A percentile compares a stretch with the other conserved stretches of the same genome.
Evolutionary conservation across 2,113 vertebrate genomes (phyloP).

Genomic region (Urocynchramus pylzowi): DNA sequence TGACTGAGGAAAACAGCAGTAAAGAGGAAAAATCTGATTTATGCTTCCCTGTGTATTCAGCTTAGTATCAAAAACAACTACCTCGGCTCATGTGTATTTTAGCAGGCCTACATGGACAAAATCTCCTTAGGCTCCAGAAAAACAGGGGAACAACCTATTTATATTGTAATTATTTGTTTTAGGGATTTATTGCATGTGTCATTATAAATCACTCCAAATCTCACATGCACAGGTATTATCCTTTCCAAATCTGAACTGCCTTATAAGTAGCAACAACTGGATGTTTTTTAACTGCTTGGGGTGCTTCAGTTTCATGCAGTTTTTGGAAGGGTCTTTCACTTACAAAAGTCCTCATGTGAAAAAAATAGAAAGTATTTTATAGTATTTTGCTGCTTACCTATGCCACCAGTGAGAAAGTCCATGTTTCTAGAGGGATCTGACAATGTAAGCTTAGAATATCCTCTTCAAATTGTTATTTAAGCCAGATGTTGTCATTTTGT

Average conservation of each 20-base stretch:
- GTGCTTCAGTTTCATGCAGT: neutral
- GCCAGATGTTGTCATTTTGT: neutral
- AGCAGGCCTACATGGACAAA: neutral
- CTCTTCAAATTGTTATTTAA: neutral
- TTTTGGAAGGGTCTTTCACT: neutral
- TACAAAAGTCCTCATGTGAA: neutral
- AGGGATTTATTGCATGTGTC: neutral
- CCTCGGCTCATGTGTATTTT: neutral
- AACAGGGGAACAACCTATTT: neutral
- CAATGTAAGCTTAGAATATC: neutral
- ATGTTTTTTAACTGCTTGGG: neutral
- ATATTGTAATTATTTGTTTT: neutral
- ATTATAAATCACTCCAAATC: neutral
- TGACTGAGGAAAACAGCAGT: conserved; percentile 18
- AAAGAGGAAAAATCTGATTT: conserved; percentile 26
- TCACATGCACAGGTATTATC: neutral
- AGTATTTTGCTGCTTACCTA: neutral
- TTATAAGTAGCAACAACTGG: neutral
- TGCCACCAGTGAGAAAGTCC: neutral
- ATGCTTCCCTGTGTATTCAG: neutral
- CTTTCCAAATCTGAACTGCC: neutral
- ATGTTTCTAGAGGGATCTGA: neutral
- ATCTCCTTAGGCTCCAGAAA: neutral
- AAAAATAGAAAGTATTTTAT: neutral
- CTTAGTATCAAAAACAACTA: neutral